Conservation (phyloP, 2,113 vertebrate species). For the Dicentrarchus labrax region DNA sequence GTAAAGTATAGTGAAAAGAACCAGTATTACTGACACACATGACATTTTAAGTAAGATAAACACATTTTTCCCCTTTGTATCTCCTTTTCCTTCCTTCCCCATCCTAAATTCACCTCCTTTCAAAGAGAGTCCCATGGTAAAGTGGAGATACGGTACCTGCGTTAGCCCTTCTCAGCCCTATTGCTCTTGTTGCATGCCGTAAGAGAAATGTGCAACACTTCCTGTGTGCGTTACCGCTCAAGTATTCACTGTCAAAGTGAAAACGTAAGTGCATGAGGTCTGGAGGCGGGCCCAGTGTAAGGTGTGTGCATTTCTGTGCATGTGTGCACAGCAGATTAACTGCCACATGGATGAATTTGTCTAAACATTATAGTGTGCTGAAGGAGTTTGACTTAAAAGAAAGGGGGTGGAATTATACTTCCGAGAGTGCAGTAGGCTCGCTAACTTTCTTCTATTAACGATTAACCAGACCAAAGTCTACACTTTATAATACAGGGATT, state of each 20-base stretch:
- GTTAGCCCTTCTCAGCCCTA: conserved; percentile 36
- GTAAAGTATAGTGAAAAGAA: not conserved
- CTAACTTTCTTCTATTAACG: conserved; percentile 38
- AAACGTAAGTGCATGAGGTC: conserved; percentile 77
- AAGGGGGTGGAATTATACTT: not conserved
- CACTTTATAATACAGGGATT: conserved; percentile 24
- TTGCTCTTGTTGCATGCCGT: conserved; percentile 66
- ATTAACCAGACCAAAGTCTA: conserved; percentile 58
- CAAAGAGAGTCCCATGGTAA: conserved; percentile 23
- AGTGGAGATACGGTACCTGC: conserved; percentile 60
- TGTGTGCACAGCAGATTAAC: conserved; percentile 61
- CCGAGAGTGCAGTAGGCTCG: not conserved
- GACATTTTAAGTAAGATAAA: not conserved
- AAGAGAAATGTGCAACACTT: conserved; percentile 77
- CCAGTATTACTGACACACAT: not conserved
- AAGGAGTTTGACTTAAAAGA: conserved; percentile 9
- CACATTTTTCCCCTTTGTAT: not conserved
- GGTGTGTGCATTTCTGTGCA: conserved; percentile 37
- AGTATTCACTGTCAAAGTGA: conserved; percentile 81
- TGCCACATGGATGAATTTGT: conserved; percentile 35
- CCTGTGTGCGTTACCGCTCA: conserved; percentile 76
- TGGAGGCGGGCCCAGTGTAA: conserved; percentile 69
- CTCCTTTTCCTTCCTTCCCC: not conserved
- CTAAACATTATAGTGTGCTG: not conserved
- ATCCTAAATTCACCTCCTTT: conserved; percentile 20